A percentile compares a stretch with the other conserved stretches of the same genome.
These are phyloP conservation scores for Ectropis crepuscularia DNA, from an alignment of 2,888 invertebrate genomes.

Conservation along the genomic window DNA sequence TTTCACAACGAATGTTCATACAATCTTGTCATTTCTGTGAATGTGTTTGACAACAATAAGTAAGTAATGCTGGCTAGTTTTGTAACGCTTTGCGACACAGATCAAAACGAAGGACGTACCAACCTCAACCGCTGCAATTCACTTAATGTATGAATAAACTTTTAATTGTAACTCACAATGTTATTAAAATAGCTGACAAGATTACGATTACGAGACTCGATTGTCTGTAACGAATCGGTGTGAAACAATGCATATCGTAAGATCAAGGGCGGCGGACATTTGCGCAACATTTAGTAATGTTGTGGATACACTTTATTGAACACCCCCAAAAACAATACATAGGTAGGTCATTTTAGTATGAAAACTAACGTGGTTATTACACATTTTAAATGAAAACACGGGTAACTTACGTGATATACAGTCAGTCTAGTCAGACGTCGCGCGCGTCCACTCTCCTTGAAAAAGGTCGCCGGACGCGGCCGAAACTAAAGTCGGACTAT, in stretches of 20 bases:
- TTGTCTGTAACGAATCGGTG: slow-evolving; percentile 40
- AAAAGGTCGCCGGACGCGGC: too few species aligned
- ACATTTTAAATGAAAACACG: too few species aligned
- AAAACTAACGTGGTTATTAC: too few species aligned
- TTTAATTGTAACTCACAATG: slow-evolving; percentile 27
- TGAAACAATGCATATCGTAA: slow-evolving; percentile 42
- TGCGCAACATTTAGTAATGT: slow-evolving; percentile 23
- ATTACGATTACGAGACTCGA: slow-evolving; percentile 34
- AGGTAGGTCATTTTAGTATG: too few species aligned
- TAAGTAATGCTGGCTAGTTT: slow-evolving; percentile 43
- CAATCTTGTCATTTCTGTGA: slow-evolving; percentile 41
- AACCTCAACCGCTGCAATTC: slow-evolving; percentile 55
- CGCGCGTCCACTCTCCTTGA: too few species aligned
- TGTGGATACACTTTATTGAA: too few species aligned
- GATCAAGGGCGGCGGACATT: slow-evolving; percentile 37
- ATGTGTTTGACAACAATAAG: slow-evolving; percentile 48
- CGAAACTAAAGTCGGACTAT: too few species aligned
- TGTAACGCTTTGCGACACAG: slow-evolving; percentile 48
- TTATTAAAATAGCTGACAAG: slow-evolving; percentile 41
- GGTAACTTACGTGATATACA: too few species aligned
- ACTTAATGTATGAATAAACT: slow-evolving; percentile 30
- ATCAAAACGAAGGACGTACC: slow-evolving; percentile 49
- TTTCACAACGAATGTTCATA: slow-evolving; percentile 33
- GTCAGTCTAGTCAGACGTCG: too few species aligned
- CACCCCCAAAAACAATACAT: too few species aligned